phyloP scores from a whole-genome alignment of 2,888 invertebrate species.

The Meliscaeva auricollis region DNA sequence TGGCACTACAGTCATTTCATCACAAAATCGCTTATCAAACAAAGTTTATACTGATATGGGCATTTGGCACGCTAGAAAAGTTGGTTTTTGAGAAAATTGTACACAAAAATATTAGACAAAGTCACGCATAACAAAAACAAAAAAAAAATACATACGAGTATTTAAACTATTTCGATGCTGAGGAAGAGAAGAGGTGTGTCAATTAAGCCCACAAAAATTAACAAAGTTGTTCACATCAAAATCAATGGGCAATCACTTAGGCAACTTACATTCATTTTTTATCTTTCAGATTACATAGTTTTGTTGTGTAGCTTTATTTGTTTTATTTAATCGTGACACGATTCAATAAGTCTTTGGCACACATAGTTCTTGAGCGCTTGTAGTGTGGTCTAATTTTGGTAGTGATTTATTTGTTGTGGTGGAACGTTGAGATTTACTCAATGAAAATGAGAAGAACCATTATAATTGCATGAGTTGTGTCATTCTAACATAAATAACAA shows the following conservation, averaged over 20 bases:
- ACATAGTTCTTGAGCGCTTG: background rate
- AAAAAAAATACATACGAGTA: background rate
- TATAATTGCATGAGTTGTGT: too few relatives aligned
- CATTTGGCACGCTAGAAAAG: background rate
- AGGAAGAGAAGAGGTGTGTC: background rate
- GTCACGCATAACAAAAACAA: background rate
- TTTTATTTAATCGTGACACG: constrained; percentile 19
- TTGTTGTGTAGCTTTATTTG: constrained; percentile 19
- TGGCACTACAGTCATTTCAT: background rate
- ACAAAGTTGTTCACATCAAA: constrained; percentile 35
- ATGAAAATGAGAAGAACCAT: too few relatives aligned
- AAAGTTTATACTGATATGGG: background rate
- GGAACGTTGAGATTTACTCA: too few relatives aligned
- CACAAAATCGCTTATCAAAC: constrained; percentile 7
- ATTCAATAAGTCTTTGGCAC: background rate
- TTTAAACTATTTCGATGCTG: background rate
- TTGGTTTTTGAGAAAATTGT: background rate
- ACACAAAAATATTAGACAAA: background rate
- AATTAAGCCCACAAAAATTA: background rate
- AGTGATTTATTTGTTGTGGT: background rate
- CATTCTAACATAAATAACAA: too few relatives aligned
- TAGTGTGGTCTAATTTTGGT: background rate
- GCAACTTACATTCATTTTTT: background rate
- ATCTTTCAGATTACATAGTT: background rate
- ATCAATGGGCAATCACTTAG: constrained; percentile 48